Base-by-base conservation (phyloP, 2,888 invertebrate genomes). In the Euspilapteryx auroguttella region DNA sequence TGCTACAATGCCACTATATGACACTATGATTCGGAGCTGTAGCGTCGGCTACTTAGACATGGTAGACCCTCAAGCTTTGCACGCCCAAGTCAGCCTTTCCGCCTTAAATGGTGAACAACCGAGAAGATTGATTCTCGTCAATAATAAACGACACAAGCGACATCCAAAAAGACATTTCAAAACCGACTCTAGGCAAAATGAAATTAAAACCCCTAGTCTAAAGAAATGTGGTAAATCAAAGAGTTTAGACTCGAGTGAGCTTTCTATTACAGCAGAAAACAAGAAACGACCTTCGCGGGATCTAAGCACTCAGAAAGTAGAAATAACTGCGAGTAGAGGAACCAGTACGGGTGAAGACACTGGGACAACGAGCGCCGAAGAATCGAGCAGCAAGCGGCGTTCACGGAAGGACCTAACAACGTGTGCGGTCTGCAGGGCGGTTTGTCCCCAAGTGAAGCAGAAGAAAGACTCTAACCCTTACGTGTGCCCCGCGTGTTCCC, bases 1-100 rank as follows among this genome's bases (percentile, higher is more conserved):
- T 40, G 62, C 62, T 2, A 55, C 49, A 34, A 45, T 63, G 20
- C 64, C 71, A 3, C 52, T 68, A 12, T 56, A 58, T 34, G 87
- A 87, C 43, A 82, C 86, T 0, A 89, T 90, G 63, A 86, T 89
- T 1, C 77, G 92, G 15, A 91, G 91, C 50, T 91, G 92, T 55
- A 92, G 92, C 57, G 92, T 92, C 2, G 92, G 93, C 1, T 92
- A 90, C 49, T 69, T 94, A 39, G 92, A 93, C 51, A 78, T 88
- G 36, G 89, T 92, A 3, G 90, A 90, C 42, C 81, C 83, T 1
- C 83, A 83, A 43, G 78, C 86, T 39, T 81, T 87, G 12, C 87
- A 87, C 26, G 85, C 85, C 22, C 88, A 87, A 45, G 85, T 87
- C 28, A 84, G 86, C 8, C 47, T 87, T 24, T 79, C 82, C 1